phyloP scores from a whole-genome alignment of 2,113 vertebrate species.

The Eubucco bourcierii region DNA sequence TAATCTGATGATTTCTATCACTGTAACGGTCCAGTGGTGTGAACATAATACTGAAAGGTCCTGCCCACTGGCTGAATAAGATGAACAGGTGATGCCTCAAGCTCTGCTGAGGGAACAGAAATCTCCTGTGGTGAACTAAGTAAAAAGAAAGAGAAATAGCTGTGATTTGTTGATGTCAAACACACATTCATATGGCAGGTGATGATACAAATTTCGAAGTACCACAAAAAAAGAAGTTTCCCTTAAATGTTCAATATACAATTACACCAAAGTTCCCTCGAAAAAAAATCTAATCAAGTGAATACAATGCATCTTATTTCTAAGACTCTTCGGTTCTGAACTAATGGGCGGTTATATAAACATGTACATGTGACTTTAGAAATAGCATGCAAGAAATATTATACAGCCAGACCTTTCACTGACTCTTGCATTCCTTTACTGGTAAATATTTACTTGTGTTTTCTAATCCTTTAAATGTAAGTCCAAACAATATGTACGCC shows the following conservation, averaged over 20 bases:
- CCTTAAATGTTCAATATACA: background rate
- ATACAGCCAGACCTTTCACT: background rate
- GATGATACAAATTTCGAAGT: background rate
- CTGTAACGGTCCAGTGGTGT: slow-evolving; percentile 96
- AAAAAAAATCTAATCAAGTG: background rate
- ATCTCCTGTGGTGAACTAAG: slow-evolving; percentile 94
- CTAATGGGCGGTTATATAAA: background rate
- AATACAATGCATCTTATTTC: background rate
- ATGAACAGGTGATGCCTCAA: slow-evolving; percentile 97
- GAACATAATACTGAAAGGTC: slow-evolving; percentile 99
- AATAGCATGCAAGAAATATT: background rate
- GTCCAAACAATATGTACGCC: background rate
- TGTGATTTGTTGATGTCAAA: slow-evolving; percentile 1
- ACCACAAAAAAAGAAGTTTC: background rate
- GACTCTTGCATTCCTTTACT: background rate
- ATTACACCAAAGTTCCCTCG: background rate
- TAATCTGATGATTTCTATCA: slow-evolving; percentile 97
- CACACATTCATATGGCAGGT: background rate
- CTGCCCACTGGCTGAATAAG: slow-evolving; percentile 98
- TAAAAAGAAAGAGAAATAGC: slow-evolving; percentile 46
- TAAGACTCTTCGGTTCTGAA: background rate
- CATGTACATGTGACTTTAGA: background rate
- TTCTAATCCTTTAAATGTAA: background rate
- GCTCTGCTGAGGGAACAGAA: slow-evolving; percentile 97
- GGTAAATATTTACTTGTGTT: background rate